phyloP scores from a whole-genome alignment of 1,140 invertebrate species.

The Bombyx mori region DNA sequence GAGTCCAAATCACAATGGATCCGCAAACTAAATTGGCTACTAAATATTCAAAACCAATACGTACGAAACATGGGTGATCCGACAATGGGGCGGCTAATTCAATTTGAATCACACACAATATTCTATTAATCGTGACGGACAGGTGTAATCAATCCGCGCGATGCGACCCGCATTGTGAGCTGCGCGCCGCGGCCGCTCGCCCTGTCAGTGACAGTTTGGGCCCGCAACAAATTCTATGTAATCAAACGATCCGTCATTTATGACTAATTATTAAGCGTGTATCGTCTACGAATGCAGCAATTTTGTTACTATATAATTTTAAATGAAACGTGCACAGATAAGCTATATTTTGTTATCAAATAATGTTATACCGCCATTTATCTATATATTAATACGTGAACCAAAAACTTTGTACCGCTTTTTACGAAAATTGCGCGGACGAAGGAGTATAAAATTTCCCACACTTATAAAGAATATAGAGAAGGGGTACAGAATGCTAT shows the following conservation, averaged over 20 bases:
- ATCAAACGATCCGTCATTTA: constrained; percentile 2
- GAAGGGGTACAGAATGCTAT: no score
- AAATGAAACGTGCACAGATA: no score
- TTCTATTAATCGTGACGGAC: constrained; percentile 67
- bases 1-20: constrained; percentile 48
- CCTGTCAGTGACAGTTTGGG: constrained; percentile 12
- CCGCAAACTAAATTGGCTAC: constrained; percentile 61
- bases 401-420: no score
- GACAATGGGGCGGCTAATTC: constrained; percentile 61
- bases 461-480: no score
- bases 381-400: no score
- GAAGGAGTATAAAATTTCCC: no score
- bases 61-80: constrained; percentile 56
- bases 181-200: constrained; percentile 18
- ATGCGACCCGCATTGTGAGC: constrained; percentile 1
- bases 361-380: no score
- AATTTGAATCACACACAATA: constrained; percentile 68
- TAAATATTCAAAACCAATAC: constrained; percentile 68
- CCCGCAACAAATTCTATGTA: constrained; percentile 4
- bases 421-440: no score
- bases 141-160: constrained; percentile 62
- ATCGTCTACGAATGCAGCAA: no score
- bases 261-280: not conserved
- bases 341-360: no score
- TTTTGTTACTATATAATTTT: no score